Conservation (phyloP, 2,113 vertebrate genomes). For the Laticauda laticaudata region DNA sequence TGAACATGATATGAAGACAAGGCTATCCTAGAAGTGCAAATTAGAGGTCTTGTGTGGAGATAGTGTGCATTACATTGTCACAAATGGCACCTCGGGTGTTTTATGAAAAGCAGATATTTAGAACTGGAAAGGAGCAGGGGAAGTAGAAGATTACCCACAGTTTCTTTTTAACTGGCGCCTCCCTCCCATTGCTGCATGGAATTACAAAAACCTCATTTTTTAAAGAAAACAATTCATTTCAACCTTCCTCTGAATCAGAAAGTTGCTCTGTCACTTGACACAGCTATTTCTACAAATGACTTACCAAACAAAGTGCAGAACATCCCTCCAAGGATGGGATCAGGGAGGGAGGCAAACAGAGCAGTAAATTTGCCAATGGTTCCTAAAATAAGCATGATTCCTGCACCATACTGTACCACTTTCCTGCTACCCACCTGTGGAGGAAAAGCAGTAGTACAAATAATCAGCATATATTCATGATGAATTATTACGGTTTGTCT, state of each 20-base stretch:
- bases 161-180: too few species aligned
- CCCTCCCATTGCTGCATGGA: not conserved
- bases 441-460: rapidly evolving
- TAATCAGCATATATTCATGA: not conserved
- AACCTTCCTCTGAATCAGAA: not conserved
- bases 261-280: not conserved
- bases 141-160: not conserved
- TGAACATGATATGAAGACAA: not conserved
- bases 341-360: constrained; percentile 90
- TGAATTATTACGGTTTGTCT: not conserved
- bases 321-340: constrained; percentile 94
- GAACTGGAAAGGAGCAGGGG: not conserved
- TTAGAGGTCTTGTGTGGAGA: not conserved
- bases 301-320: constrained; percentile 97
- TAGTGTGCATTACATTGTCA: not conserved
- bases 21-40: not conserved
- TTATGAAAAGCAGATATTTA: not conserved
- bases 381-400: constrained; percentile 91
- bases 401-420: constrained; percentile 92
- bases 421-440: constrained; percentile 91
- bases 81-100: not conserved
- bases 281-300: not conserved
- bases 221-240: not conserved
- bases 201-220: not conserved
- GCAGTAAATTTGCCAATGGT: constrained; percentile 93